A percentile compares a stretch with the other conserved stretches of the same genome.
These are phyloP conservation scores for Percina caprodes DNA, from an alignment of 2,113 vertebrate genomes.

Conservation along the genomic window DNA sequence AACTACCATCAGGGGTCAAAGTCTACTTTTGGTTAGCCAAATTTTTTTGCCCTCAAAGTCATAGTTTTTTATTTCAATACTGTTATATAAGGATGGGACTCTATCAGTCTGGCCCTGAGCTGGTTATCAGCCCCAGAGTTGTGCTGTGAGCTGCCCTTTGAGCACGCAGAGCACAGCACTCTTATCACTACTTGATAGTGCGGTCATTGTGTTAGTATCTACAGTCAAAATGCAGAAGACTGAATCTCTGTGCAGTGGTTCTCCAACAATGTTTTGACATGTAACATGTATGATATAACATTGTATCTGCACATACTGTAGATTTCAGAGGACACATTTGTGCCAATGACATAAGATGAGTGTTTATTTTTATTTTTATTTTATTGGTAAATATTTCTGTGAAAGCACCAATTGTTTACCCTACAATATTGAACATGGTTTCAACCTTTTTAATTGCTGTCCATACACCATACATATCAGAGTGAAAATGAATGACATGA, in stretches of 20 bases:
- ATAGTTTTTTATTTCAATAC: background rate
- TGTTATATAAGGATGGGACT: conserved; percentile 48
- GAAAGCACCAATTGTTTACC: too few relatives aligned
- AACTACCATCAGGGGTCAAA: conserved; percentile 29
- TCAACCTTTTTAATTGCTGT: too few relatives aligned
- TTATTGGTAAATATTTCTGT: too few relatives aligned
- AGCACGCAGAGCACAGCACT: conserved; percentile 45
- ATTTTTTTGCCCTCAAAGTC: conserved; percentile 20
- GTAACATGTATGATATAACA: background rate
- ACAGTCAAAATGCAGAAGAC: conserved; percentile 64
- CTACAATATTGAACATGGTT: too few relatives aligned
- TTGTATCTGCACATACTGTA: conserved; percentile 31
- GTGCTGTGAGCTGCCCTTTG: conserved; percentile 64
- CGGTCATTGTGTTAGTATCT: conserved; percentile 38
- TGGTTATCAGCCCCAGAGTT: conserved; percentile 47
- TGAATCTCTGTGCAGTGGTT: background rate
- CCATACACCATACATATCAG: too few relatives aligned
- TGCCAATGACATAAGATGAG: background rate
- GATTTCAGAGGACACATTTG: conserved; percentile 26
- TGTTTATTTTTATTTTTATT: background rate
- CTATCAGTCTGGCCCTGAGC: conserved; percentile 61
- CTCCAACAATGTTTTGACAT: conserved; percentile 22
- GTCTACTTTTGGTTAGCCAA: conserved; percentile 23
- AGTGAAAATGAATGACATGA: background rate
- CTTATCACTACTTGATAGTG: conserved; percentile 61